These are phyloP conservation scores for Charadrius vociferus DNA, from an alignment of 2,113 vertebrate genomes.

Conservation along the genomic window DNA sequence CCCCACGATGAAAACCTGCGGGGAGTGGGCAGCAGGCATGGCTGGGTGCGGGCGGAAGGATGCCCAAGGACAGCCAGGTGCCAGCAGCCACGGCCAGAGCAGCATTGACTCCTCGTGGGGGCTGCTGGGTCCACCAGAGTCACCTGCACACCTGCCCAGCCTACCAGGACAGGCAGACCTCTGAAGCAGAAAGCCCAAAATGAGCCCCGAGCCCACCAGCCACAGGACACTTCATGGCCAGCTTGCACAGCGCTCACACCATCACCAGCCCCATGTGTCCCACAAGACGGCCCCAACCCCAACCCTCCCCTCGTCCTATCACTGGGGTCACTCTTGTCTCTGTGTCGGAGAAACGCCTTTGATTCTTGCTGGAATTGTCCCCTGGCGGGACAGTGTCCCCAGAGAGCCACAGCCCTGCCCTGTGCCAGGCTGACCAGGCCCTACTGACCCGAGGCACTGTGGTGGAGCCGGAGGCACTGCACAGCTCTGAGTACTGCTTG, in stretches of 20 bases:
- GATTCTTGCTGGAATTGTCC: background rate
- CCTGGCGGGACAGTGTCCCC: background rate
- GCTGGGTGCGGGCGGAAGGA: accelerated
- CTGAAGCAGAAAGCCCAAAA: background rate
- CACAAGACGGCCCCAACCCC: background rate
- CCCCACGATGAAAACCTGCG: conserved; percentile 62
- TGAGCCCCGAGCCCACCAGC: accelerated
- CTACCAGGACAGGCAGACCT: background rate
- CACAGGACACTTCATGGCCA: background rate
- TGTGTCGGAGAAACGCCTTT: background rate
- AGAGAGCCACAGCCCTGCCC: background rate
- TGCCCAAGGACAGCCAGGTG: accelerated
- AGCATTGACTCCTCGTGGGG: accelerated
- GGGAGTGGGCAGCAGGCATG: accelerated
- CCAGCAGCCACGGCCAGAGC: background rate
- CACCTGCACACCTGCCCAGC: accelerated
- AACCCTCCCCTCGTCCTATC: too few species aligned
- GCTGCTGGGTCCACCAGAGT: background rate
- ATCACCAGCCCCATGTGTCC: accelerated
- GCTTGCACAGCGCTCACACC: background rate
- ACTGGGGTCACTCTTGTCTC: background rate
- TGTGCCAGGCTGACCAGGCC: accelerated
- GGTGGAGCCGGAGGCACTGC: background rate
- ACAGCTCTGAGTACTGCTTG: accelerated
- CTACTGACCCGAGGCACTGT: accelerated